Evolutionary conservation across 2,888 invertebrate species (phyloP), one percentile per base, ranked within the genome.

Genomic region (Eilema caniola): DNA sequence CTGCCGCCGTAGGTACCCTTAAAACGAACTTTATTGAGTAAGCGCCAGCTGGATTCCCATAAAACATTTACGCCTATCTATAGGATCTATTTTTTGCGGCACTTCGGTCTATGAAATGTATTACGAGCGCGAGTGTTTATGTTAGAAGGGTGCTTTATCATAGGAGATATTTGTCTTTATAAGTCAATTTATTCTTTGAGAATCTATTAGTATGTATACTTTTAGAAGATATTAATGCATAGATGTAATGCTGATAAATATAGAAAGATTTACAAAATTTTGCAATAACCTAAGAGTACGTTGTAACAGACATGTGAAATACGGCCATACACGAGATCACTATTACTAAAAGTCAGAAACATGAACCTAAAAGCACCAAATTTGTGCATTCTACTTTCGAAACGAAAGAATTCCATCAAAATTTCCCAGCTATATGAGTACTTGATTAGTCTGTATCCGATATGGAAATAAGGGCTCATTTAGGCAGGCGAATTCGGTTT

Each of bases 21-120:
- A 88, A 89, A 90, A 84, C 78, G 86, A 85, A 87, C 86, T 90
- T 91, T 90, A 92, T 91, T 88, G 88, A 88, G 86, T 88, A 85
- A 88, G 84, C 64, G 75, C 81, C 88, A 86, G 88, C 88, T 89
- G 88, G 83, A 87, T 89, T 86, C 79, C 81, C 86, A 86, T 89
- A 89, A 87, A 89, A 89, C 87, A 84, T 88, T 85, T 85, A 85
- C 82, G 74, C 78, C 79, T 80, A 83, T 87, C 83, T 81, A 78
- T 85, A 86, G 85, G 79, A 81, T 82, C 82, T 78, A 82, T 86
- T 84, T 80, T 83, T 85, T 82, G 84, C 80, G 76, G 72, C 75
- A 76, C 75, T 72, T 80, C 80, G 74, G 67, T 78, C 74, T 76
- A 78, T 84, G 79, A 84, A 80, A 82, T 78, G 76, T 47, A 63